Conservation (phyloP, 2,888 invertebrate species). For the Tenthredo scrophulariae region DNA sequence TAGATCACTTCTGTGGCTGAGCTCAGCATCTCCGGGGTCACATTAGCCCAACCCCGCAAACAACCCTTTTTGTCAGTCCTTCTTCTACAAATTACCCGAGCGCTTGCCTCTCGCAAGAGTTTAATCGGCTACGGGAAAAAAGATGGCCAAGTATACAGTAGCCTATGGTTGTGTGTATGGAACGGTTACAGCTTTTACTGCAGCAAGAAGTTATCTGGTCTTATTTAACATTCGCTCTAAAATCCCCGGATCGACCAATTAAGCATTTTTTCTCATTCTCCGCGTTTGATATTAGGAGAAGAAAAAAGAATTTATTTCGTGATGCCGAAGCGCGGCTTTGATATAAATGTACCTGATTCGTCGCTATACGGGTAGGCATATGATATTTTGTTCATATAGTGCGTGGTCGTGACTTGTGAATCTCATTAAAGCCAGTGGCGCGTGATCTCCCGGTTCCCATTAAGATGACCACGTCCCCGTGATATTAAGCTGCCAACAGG, state of each 20-base stretch:
- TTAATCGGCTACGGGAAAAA: slow-evolving; percentile 60
- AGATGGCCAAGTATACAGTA: slow-evolving; percentile 28
- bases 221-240: background rate
- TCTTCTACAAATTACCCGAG: slow-evolving; percentile 75
- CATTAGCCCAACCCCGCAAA: slow-evolving; percentile 71
- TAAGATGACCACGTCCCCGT: slow-evolving; percentile 77
- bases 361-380: background rate
- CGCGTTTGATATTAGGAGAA: background rate
- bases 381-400: background rate
- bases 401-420: slow-evolving; percentile 69
- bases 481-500: slow-evolving; percentile 75
- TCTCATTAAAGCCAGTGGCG: slow-evolving; percentile 77
- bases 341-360: background rate
- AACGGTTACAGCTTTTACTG: background rate
- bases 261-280: background rate
- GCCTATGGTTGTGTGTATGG: background rate
- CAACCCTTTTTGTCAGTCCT: slow-evolving; percentile 75
- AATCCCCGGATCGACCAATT: background rate
- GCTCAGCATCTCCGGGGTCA: slow-evolving; percentile 76
- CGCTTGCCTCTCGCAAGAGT: slow-evolving; percentile 62
- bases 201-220: slow-evolving; percentile 6
- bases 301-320: background rate
- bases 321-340: background rate
- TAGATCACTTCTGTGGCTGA: slow-evolving; percentile 73
- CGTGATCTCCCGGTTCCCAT: slow-evolving; percentile 74